These are phyloP conservation scores for Lamellibrachia luymesi DNA, from an alignment of 1,140 invertebrate species.

Conservation along the genomic window DNA sequence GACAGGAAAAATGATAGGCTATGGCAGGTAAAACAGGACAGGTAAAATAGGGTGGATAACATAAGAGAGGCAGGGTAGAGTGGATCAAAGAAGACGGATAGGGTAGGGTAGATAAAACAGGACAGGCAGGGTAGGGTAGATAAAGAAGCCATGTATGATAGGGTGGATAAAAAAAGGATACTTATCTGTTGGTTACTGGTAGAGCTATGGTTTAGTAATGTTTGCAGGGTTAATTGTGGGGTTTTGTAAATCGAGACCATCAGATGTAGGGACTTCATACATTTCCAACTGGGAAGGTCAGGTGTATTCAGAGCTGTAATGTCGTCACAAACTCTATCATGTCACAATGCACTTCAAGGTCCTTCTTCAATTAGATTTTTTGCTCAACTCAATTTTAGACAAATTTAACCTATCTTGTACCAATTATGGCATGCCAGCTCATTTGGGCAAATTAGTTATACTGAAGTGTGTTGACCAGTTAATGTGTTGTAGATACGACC, in stretches of 20 bases:
- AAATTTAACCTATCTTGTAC: no score
- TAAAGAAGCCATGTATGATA: no score
- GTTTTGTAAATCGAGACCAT: no score
- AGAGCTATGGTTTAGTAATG: no score
- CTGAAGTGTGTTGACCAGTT: not conserved
- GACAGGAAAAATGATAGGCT: not conserved
- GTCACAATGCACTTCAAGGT: no score
- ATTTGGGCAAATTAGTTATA: not conserved
- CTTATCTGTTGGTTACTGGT: not conserved
- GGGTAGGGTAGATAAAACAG: not conserved
- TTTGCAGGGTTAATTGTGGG: no score
- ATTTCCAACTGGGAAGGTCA: no score
- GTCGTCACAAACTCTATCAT: no score
- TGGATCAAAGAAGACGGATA: not conserved
- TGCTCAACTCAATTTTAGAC: no score
- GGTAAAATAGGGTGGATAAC: not conserved
- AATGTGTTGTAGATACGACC: constrained; percentile 70
- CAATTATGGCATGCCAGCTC: not conserved
- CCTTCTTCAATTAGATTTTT: no score
- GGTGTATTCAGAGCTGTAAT: no score
- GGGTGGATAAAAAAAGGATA: not conserved
- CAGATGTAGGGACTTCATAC: no score
- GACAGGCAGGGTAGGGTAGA: not conserved
- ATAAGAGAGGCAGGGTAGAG: not conserved
- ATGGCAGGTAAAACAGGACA: constrained; percentile 9